These are phyloP conservation scores for Apamea anceps DNA, from an alignment of 2,888 invertebrate genomes.

Conservation along the genomic window DNA sequence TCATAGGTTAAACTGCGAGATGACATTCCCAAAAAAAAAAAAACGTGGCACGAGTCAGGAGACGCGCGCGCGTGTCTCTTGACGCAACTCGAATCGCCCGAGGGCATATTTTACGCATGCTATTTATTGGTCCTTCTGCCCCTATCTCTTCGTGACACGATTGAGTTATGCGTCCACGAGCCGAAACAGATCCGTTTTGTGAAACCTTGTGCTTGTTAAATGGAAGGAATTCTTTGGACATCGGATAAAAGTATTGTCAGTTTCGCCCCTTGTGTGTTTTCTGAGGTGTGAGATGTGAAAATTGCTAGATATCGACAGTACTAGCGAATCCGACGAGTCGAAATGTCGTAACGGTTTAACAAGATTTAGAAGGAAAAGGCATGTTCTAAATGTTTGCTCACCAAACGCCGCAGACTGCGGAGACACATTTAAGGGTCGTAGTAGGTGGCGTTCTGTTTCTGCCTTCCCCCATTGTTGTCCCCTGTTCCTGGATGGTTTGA, in stretches of 20 bases:
- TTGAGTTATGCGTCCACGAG: slow-evolving; percentile 58
- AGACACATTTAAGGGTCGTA: no score
- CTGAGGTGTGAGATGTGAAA: slow-evolving; percentile 12
- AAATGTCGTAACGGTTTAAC: neutral
- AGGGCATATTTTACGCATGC: neutral
- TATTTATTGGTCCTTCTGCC: slow-evolving; percentile 31
- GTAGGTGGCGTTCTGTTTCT: no score
- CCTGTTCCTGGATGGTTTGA: no score
- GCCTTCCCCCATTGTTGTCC: no score
- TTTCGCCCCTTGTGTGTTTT: slow-evolving; percentile 18
- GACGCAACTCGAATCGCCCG: neutral
- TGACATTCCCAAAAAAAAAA: no score
- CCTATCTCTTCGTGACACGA: neutral
- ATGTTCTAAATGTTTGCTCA: neutral
- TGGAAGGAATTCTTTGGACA: slow-evolving; percentile 46
- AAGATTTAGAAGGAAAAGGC: neutral
- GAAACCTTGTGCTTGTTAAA: slow-evolving; percentile 46
- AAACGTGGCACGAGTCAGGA: no score
- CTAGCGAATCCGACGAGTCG: neutral
- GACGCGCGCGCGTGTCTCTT: neutral
- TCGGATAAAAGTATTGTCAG: slow-evolving; percentile 23
- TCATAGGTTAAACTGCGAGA: no score
- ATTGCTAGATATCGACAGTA: slow-evolving; percentile 4
- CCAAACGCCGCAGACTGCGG: neutral
- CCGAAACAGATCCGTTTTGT: slow-evolving; percentile 57